These are phyloP conservation scores for Smittia aterrima DNA, from an alignment of 2,888 invertebrate species.

Conservation along the genomic window DNA sequence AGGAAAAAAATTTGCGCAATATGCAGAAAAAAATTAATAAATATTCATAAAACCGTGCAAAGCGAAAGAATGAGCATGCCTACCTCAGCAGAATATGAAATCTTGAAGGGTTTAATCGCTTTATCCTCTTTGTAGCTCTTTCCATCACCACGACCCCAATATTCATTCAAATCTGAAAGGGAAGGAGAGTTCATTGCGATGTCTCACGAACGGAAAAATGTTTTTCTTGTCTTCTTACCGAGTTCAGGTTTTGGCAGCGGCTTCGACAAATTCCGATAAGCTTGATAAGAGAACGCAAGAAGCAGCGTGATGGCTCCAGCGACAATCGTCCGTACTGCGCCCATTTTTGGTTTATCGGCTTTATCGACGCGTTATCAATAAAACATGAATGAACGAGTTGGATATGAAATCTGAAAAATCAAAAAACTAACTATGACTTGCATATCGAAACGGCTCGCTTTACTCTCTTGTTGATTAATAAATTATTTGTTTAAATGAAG, in stretches of 20 bases:
- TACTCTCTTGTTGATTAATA: too few relatives aligned
- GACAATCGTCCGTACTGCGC: background rate
- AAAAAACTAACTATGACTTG: too few relatives aligned
- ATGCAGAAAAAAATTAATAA: background rate
- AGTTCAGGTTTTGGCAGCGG: conserved; percentile 49
- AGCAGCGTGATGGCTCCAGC: background rate
- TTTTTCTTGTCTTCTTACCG: conserved; percentile 14
- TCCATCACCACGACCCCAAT: conserved; percentile 51
- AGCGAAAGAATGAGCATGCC: background rate
- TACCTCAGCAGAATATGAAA: conserved; percentile 43
- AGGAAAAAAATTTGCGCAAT: background rate
- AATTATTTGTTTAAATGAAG: too few relatives aligned
- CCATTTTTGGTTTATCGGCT: conserved; percentile 6
- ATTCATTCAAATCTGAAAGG: conserved; percentile 47
- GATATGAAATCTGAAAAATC: too few relatives aligned
- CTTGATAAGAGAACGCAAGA: conserved; percentile 48
- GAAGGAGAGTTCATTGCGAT: background rate
- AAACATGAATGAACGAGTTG: background rate
- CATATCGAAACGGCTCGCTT: too few relatives aligned
- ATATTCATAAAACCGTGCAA: conserved; percentile 9
- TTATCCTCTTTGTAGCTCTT: conserved; percentile 49
- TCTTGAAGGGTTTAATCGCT: conserved; percentile 44
- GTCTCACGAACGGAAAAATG: background rate
- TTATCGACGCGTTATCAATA: background rate
- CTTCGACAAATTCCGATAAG: conserved; percentile 47